Base-by-base conservation (phyloP, 2,888 invertebrate genomes). In the Epistrophella euchroma region DNA sequence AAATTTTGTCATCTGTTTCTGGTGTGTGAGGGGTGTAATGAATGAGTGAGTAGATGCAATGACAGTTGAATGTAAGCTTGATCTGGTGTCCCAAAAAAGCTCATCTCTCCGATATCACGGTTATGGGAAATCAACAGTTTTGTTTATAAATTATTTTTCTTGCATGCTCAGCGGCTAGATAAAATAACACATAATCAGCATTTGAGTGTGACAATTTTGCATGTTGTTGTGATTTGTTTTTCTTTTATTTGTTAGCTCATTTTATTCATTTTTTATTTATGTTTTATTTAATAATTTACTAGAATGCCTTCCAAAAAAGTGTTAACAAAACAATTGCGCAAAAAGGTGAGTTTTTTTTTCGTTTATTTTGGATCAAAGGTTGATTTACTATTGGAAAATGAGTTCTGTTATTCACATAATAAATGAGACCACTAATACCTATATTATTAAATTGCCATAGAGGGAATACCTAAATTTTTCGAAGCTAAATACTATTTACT, bases 61-160 rank as follows among this genome's bases (percentile, higher is more conserved):
- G 25, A 66, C 32, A 47, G 13, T 15, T 15, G n/a, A 66, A 52
- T 79, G 72, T 19, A 66, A 73, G n/a, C n/a, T n/a, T n/a, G n/a
- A 60, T 79, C 25, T 17, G 7, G 2, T 40, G 22, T 22, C 35
- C 43, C 32, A 47, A 80, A 75, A 75, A 75, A 75, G 75, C 70
- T 80, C 45, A 32, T 64, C 64, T 75, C 45, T 19, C 43, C 28
- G 6, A 10, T 47, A 56, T 17, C 37, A 13, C 10, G 15, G 3
- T 43, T 15, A 52, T 64, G 62, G 80, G 80, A 75, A 68, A 50
- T 43, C 15, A 68, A 75, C 75, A 35, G 80, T 68, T 80, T 80
- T 75, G 68, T 74, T 74, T 74, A 74, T 28, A 35, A 60, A 17
- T 3, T 40, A 19, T 6, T 45, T 47, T 25, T 9, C 35, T 40